phyloP scores from a whole-genome alignment of 2,113 vertebrate genomes.

The Scytalopus superciliaris region DNA sequence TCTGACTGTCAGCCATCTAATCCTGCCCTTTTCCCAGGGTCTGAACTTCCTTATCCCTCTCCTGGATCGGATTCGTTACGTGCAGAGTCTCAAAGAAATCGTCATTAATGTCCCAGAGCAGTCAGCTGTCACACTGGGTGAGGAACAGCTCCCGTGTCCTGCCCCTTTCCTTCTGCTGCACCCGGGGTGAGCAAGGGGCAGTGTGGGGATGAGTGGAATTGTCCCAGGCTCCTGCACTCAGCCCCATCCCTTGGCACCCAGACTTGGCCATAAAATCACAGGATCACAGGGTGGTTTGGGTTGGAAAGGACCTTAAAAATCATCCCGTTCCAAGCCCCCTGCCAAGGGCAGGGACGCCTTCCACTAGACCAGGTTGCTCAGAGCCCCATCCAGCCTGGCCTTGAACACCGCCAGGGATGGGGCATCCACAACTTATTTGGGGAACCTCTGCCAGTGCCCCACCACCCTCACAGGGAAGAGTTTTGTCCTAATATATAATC shows the following conservation, averaged over 20 bases:
- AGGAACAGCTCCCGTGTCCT: neutral
- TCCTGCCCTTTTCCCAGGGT: conserved; percentile 75
- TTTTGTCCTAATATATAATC: neutral
- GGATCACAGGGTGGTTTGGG: neutral
- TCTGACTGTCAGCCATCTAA: neutral
- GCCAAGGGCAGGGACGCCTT: accelerated
- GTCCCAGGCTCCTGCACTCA: neutral
- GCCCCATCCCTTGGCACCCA: neutral
- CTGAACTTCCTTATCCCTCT: conserved; percentile 94
- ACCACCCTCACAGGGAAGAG: neutral
- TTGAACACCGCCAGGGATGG: no score
- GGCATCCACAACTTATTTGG: neutral
- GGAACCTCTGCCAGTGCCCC: neutral
- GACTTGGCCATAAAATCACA: neutral
- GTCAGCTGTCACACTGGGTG: conserved; percentile 91
- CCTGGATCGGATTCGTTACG: conserved; percentile 89
- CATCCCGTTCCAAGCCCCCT: accelerated
- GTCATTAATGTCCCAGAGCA: conserved; percentile 98
- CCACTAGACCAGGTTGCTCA: neutral
- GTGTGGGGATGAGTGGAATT: neutral
- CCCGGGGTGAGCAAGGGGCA: neutral
- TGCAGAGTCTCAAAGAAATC: conserved; percentile 97
- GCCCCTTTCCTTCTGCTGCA: neutral
- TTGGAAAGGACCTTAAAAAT: neutral
- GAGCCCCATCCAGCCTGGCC: neutral